A percentile compares a stretch with the other conserved stretches of the same genome.
phyloP scores from a whole-genome alignment of 2,888 invertebrate genomes.

The Cenopis cana region DNA sequence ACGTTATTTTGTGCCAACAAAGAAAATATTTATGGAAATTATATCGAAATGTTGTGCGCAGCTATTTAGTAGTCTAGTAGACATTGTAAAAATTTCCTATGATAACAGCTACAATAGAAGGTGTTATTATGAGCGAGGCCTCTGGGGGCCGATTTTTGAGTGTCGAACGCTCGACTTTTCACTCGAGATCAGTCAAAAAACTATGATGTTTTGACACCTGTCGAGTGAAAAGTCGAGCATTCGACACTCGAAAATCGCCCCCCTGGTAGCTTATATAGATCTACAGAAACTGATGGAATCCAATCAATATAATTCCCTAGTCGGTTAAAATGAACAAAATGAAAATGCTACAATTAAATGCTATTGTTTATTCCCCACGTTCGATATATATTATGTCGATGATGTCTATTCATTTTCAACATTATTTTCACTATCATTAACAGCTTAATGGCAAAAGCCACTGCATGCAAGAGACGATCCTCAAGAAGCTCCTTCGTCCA shows the following conservation, averaged over 20 bases:
- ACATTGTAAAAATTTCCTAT: background rate
- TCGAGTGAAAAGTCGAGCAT: too few species aligned
- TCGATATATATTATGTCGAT: conserved; percentile 6
- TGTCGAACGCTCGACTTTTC: too few species aligned
- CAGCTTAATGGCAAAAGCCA: conserved; percentile 31
- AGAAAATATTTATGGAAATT: background rate
- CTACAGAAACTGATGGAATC: background rate
- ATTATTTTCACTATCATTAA: conserved; percentile 4
- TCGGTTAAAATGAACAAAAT: conserved; percentile 21
- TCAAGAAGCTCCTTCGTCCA: conserved; percentile 61
- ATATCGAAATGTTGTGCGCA: background rate
- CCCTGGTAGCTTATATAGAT: too few species aligned
- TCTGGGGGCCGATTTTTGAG: too few species aligned
- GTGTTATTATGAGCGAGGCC: background rate
- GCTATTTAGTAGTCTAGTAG: too few species aligned
- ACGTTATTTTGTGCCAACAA: background rate
- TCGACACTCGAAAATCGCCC: too few species aligned
- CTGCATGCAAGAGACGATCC: conserved; percentile 55
- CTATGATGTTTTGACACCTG: too few species aligned
- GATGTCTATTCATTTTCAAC: conserved; percentile 27
- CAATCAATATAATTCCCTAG: background rate
- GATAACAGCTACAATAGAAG: background rate
- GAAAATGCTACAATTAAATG: conserved; percentile 37
- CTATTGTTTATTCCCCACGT: conserved; percentile 34
- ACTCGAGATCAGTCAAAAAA: too few species aligned